phyloP scores from a whole-genome alignment of 2,797 vertebrate genomes.

The Liparis tanakae region DNA sequence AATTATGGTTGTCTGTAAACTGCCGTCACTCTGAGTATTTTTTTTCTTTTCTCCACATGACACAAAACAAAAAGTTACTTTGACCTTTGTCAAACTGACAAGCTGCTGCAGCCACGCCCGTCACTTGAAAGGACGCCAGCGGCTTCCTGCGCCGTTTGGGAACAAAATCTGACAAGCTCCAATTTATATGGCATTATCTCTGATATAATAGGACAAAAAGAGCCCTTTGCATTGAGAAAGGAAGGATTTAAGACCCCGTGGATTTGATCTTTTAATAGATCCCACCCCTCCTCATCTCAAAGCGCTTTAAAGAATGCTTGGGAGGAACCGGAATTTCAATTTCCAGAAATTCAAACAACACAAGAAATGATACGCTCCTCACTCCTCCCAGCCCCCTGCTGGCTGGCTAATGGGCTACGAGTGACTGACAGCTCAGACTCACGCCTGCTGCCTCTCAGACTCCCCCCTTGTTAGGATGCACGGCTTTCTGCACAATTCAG shows the following conservation, averaged over 20 bases:
- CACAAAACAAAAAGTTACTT: conserved; percentile 45
- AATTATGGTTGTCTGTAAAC: conserved; percentile 45
- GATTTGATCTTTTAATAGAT: conserved; percentile 6
- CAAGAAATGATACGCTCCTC: conserved; percentile 17
- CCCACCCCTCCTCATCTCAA: neutral
- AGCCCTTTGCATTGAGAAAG: conserved; percentile 13
- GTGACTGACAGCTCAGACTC: conserved; percentile 51
- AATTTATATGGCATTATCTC: conserved; percentile 28
- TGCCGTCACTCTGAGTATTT: conserved; percentile 4
- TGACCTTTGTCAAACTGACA: conserved; percentile 68
- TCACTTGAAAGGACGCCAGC: conserved; percentile 32
- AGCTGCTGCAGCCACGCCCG: conserved; percentile 45
- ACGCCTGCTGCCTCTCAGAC: conserved; percentile 12
- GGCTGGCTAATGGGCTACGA: conserved; percentile 35
- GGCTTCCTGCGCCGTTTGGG: conserved; percentile 20
- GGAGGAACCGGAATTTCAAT: conserved; percentile 38
- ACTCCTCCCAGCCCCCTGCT: conserved; percentile 31
- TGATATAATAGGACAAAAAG: conserved; percentile 23
- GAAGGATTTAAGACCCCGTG: conserved; percentile 5
- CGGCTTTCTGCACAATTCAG: conserved; percentile 29
- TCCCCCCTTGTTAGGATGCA: conserved; percentile 34
- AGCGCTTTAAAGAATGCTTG: conserved; percentile 19
- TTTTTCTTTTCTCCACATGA: neutral
- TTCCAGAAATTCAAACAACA: conserved; percentile 42
- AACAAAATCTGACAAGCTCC: conserved; percentile 34